Conservation (phyloP, 1,140 invertebrate genomes). For the Wasmannia auropunctata region DNA sequence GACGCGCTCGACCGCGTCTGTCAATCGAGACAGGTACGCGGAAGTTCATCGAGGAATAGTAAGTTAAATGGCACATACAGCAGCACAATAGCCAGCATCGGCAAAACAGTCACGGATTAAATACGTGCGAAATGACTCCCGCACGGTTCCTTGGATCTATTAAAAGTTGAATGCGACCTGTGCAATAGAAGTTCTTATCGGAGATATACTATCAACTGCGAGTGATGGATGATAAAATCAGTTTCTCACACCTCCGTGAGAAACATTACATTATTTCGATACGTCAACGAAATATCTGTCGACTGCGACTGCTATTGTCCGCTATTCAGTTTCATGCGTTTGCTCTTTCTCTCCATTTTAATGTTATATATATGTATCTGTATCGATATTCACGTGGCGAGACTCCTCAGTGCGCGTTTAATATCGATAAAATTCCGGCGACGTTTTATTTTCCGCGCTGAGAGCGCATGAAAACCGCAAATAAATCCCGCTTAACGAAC, state of each 20-base stretch:
- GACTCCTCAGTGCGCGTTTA: neutral
- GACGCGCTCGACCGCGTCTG: constrained; percentile 59
- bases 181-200: neutral
- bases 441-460: constrained; percentile 17
- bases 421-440: constrained; percentile 24
- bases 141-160: constrained; percentile 50
- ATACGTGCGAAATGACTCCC: constrained; percentile 81
- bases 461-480: constrained; percentile 27
- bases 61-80: constrained; percentile 75
- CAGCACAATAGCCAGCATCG: constrained; percentile 71
- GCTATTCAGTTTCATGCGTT: neutral
- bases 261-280: constrained; percentile 1
- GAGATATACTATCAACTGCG: neutral
- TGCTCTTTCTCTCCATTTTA: neutral
- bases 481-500: constrained; percentile 32
- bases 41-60: constrained; percentile 80
- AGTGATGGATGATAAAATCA: neutral
- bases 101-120: constrained; percentile 79
- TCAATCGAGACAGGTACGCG: constrained; percentile 81
- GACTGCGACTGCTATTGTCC: too few species aligned
- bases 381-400: neutral
- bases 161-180: constrained; percentile 53
- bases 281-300: neutral
- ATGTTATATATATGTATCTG: neutral
- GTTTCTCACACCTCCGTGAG: constrained; percentile 2